Percentiles rank a stretch among this genome's conserved stretches.
phyloP scores from a whole-genome alignment of 2,113 vertebrate species.

The Zeus faber region DNA sequence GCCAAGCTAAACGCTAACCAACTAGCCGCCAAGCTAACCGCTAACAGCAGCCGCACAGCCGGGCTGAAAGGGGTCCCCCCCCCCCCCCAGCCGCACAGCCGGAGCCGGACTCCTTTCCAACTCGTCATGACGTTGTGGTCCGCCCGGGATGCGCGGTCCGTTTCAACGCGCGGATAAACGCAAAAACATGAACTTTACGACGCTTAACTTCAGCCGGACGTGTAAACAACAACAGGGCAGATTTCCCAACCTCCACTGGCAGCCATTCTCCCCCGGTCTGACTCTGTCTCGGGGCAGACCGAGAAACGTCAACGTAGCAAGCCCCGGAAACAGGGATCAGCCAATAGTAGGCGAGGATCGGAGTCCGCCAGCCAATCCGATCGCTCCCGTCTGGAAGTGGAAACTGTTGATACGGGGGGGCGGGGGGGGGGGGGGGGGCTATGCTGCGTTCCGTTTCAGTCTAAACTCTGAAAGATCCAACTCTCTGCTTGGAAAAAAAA shows the following conservation, averaged over 20 bases:
- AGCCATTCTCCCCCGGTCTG: slow-evolving; percentile 90
- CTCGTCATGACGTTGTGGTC: slow-evolving; percentile 21
- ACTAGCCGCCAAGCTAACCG: slow-evolving; percentile 25
- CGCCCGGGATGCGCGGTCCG: neutral
- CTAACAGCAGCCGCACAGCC: slow-evolving; percentile 50
- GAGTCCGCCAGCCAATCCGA: slow-evolving; percentile 51
- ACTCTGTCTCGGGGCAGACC: slow-evolving; percentile 72
- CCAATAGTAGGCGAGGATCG: slow-evolving; percentile 59
- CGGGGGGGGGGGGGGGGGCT: too few species aligned
- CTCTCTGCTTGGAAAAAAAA: too few species aligned
- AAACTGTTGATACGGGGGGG: slow-evolving; percentile 28
- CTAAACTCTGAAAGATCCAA: too few species aligned
- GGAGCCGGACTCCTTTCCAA: slow-evolving; percentile 22
- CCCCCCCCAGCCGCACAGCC: slow-evolving; percentile 57
- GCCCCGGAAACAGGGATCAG: slow-evolving; percentile 73
- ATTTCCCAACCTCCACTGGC: slow-evolving; percentile 92
- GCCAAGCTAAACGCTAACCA: neutral
- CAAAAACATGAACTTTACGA: slow-evolving; percentile 34
- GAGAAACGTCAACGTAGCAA: slow-evolving; percentile 68
- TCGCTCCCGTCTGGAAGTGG: slow-evolving; percentile 28
- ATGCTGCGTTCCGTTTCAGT: too few species aligned
- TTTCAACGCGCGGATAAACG: neutral
- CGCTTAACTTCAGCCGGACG: slow-evolving; percentile 26
- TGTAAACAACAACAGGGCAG: slow-evolving; percentile 56
- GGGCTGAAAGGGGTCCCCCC: too few species aligned